Conservation (phyloP, 2,113 vertebrate species). For the Dinomys branickii region DNA sequence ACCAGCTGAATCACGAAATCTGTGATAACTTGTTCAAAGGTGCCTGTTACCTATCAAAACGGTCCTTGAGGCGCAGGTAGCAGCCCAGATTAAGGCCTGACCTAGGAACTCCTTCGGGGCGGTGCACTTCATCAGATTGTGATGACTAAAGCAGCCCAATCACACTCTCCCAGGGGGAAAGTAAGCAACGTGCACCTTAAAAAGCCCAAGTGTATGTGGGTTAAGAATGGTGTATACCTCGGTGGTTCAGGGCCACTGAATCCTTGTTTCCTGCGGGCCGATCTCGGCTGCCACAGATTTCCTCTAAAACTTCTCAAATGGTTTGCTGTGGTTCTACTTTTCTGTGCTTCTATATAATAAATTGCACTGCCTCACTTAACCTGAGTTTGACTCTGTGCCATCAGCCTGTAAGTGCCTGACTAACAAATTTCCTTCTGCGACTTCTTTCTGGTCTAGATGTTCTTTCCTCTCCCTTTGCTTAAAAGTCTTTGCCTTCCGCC, state of each 20-base stretch:
- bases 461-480: not conserved
- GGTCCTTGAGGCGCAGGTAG: not conserved
- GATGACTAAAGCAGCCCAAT: not conserved
- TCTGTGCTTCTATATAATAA: not conserved
- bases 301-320: not conserved
- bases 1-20: not conserved
- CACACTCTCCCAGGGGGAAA: not conserved
- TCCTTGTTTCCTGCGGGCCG: not conserved
- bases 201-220: not conserved
- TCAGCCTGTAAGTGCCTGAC: not conserved
- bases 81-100: not conserved
- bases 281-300: accelerated
- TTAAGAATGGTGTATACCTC: no score
- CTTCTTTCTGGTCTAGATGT: not conserved
- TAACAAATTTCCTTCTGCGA: not conserved
- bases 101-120: not conserved
- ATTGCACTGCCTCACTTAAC: not conserved
- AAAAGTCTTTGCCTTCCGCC: not conserved
- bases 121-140: not conserved
- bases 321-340: not conserved
- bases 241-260: not conserved
- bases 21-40: not conserved
- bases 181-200: not conserved
- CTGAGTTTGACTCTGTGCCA: not conserved
- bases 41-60: not conserved